phyloP scores from a whole-genome alignment of 2,113 vertebrate species.

The Tetrao urogallus region DNA sequence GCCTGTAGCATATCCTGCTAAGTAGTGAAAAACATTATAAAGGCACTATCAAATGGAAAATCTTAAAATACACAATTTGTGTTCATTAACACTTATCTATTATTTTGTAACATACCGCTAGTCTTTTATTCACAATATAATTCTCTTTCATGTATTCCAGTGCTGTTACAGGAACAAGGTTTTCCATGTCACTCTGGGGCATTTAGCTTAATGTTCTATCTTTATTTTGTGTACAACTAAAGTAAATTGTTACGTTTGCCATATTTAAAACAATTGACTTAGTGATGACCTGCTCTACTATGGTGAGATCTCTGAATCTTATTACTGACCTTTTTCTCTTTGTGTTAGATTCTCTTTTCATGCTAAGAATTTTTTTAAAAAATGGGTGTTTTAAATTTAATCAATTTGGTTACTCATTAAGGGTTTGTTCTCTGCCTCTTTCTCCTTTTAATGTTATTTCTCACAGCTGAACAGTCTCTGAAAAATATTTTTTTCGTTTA shows the following conservation, averaged over 20 bases:
- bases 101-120: conserved; percentile 3
- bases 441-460: neutral
- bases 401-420: neutral
- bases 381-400: neutral
- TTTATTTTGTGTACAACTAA: neutral
- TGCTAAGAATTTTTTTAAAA: neutral
- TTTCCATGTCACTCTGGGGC: neutral
- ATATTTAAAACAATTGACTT: neutral
- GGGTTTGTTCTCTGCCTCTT: neutral
- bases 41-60: conserved; percentile 43
- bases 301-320: neutral
- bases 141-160: neutral
- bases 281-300: neutral
- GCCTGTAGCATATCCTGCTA: conserved; percentile 14
- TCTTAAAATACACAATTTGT: neutral
- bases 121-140: neutral
- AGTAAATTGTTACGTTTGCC: neutral
- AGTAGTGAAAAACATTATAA: conserved; percentile 30
- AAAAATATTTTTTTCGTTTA: neutral
- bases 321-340: neutral
- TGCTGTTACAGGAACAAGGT: neutral
- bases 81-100: conserved; percentile 43
- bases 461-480: neutral
- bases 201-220: neutral
- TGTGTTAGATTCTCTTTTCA: neutral